Evolutionary conservation across 1,140 invertebrate species (phyloP).

Genomic region (Papilio polytes): DNA sequence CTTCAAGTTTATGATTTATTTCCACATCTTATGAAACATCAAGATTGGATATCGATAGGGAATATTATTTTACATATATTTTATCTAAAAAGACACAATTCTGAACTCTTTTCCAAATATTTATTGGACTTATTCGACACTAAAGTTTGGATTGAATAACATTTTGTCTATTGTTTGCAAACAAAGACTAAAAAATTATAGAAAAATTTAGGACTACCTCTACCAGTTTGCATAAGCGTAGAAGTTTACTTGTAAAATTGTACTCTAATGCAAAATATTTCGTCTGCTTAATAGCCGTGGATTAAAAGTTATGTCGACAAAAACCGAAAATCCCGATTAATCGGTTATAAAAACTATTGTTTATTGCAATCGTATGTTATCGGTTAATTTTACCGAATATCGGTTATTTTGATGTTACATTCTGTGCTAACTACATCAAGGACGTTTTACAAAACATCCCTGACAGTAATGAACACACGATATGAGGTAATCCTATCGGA

Average conservation of each 20-base stretch:
- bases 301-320: too few species aligned
- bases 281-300: too few species aligned
- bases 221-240: too few species aligned
- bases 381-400: background rate
- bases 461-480: constrained; percentile 14
- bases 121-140: too few species aligned
- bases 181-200: too few species aligned
- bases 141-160: too few species aligned
- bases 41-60: background rate
- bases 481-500: constrained; percentile 6
- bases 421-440: background rate
- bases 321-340: background rate
- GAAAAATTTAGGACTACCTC: too few species aligned
- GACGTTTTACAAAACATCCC: background rate
- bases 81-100: background rate
- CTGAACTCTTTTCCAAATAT: too few species aligned
- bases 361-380: background rate
- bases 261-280: too few species aligned
- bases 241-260: too few species aligned
- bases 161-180: too few species aligned
- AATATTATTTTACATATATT: background rate
- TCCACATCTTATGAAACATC: background rate
- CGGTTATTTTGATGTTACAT: background rate
- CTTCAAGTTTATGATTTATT: constrained; percentile 3
- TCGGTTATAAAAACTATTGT: background rate